Evolutionary conservation across 2,888 invertebrate species (phyloP).

Genomic region (Sepioteuthis lessoniana): DNA sequence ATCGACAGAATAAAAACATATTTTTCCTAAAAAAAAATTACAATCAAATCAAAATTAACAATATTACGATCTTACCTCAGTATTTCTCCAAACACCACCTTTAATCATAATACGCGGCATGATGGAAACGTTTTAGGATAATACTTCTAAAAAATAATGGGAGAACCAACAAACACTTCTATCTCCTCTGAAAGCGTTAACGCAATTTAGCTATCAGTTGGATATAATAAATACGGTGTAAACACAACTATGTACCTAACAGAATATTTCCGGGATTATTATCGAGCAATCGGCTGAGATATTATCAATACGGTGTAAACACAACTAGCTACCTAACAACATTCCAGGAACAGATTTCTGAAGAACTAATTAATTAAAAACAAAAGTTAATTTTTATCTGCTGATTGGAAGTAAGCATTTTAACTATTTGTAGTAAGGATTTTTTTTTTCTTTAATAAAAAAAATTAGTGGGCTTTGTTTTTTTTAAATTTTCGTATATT

Average conservation of each 20-base stretch:
- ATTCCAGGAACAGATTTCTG: not conserved
- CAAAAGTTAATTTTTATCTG: too few species aligned
- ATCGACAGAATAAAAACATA: too few species aligned
- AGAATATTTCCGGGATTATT: too few species aligned
- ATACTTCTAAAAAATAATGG: not conserved
- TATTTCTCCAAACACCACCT: conserved; percentile 99
- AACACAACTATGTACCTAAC: too few species aligned
- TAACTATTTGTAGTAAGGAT: too few species aligned
- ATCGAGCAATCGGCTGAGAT: too few species aligned
- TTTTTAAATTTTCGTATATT: too few species aligned
- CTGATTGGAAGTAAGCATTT: too few species aligned
- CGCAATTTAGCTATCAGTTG: too few species aligned
- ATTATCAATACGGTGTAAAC: not conserved
- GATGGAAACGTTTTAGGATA: conserved; percentile 51
- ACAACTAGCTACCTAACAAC: not conserved
- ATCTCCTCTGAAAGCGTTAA: not conserved
- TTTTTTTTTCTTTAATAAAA: too few species aligned
- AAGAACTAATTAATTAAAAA: not conserved
- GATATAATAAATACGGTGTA: too few species aligned
- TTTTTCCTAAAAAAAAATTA: not conserved
- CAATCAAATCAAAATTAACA: conserved; percentile 8
- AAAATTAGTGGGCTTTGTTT: too few species aligned
- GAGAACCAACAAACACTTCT: not conserved
- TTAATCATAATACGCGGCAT: conserved; percentile 99
- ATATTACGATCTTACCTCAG: conserved; percentile 87